phyloP scores from a whole-genome alignment of 1,140 invertebrate genomes.

The Diorhabda sublineata region DNA sequence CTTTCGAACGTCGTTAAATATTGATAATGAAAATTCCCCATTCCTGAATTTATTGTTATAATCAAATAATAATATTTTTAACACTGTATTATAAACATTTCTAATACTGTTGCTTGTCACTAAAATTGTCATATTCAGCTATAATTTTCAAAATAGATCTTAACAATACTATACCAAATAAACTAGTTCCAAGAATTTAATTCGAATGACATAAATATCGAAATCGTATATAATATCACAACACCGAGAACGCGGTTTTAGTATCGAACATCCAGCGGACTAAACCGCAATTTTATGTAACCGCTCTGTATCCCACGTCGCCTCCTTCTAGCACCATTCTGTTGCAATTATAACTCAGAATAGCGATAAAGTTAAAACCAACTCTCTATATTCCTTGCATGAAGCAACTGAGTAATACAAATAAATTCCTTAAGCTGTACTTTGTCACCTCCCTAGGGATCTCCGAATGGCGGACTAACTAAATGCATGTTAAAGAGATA shows the following conservation, averaged over 20 bases:
- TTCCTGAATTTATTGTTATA: too few species aligned
- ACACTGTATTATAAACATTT: too few species aligned
- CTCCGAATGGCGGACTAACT: conserved; percentile 4
- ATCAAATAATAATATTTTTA: too few species aligned
- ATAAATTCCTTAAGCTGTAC: conserved; percentile 16
- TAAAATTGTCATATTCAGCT: too few species aligned
- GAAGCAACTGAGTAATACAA: conserved; percentile 15
- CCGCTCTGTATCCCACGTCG: not conserved
- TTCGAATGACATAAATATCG: not conserved
- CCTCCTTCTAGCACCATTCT: not conserved
- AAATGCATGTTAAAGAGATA: conserved; percentile 12
- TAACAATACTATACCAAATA: too few species aligned
- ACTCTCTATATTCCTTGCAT: conserved; percentile 14
- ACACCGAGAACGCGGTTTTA: not conserved
- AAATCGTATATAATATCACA: not conserved
- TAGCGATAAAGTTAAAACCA: conserved; percentile 15
- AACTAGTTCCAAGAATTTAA: not conserved
- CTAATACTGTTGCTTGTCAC: too few species aligned
- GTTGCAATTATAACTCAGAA: conserved; percentile 13
- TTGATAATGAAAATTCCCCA: too few species aligned
- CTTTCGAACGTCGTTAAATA: too few species aligned
- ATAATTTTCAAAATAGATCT: too few species aligned
- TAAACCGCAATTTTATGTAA: conserved; percentile 15
- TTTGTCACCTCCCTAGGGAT: conserved; percentile 13
- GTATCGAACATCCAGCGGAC: not conserved